Base-by-base conservation (phyloP, 2,113 vertebrate genomes). In the Halcyon malimbica region DNA sequence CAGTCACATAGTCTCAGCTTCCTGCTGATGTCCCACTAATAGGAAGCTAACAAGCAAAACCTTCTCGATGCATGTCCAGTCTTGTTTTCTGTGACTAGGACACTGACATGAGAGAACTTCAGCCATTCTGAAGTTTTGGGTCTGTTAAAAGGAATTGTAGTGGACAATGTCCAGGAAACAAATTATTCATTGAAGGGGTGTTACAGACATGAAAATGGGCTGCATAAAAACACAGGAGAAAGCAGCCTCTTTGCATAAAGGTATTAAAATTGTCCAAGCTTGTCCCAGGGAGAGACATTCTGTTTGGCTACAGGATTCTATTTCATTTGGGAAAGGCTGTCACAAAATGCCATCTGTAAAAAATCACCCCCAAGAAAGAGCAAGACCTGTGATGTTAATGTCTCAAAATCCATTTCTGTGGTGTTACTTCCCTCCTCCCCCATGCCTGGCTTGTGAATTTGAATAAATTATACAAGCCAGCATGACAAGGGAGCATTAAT, bases 401-500 rank as follows among this genome's bases (percentile, higher is more conserved):
- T 37, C 62, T 80, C 12, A 1, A 75, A 65, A 65, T 3, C 3
- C 25, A 6, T 59, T 70, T 29, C 51, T 31, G 0, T 11, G 21
- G 9, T 78, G 42, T 9, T 85, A 19, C 63, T 71, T 84, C 24
- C 63, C 41, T 63, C 46, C 23, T 90, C 31, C 41, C 7, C 57
- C 20, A 8, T 35, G 68, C 16, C 76, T 46, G 56, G 87, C 48
- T 48, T 65, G n/a, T 10, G 31, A 79, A 87, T 93, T 90, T 76
- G 62, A 65, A 89, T 82, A 65, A 89, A 93, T 95, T 92, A 89
- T 51, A 46, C 6, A 20, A 33, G 59, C 50, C 4, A 7, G 62
- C 48, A 53, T 42, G 95, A 59, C 69, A 69, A 50, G 80, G 74
- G 88, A 95, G 74, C 87, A 82, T 92, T 96, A 96, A 91, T 82